These are phyloP conservation scores for Epizoanthus illoricatus DNA, from an alignment of 92 coral and sea anemone genomes.

Conservation along the genomic window DNA sequence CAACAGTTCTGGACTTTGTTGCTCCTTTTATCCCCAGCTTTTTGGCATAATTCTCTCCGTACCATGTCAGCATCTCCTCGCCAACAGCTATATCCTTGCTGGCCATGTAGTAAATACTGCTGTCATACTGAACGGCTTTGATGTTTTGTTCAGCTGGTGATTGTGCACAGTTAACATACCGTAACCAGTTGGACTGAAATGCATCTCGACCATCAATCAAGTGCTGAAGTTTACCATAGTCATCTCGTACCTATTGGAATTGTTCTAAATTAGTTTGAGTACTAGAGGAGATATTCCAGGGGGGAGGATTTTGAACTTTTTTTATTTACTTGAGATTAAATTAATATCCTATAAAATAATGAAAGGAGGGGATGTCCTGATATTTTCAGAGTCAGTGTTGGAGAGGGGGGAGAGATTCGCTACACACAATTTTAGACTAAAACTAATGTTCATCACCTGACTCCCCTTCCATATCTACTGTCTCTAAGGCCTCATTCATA, in stretches of 20 bases:
- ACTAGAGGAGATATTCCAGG: too few species aligned
- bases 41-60: slow-evolving; percentile 77
- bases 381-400: too few species aligned
- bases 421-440: too few species aligned
- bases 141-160: slow-evolving; percentile 78
- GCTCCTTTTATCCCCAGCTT: slow-evolving; percentile 65
- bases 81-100: slow-evolving; percentile 74
- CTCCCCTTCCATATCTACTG: too few species aligned
- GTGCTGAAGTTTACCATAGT: slow-evolving; percentile 76
- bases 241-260: slow-evolving; percentile 75
- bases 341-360: too few species aligned
- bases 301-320: too few species aligned
- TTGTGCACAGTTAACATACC: slow-evolving; percentile 79
- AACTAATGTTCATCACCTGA: too few species aligned
- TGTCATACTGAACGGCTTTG: slow-evolving; percentile 90
- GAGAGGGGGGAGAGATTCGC: too few species aligned
- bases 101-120: slow-evolving; percentile 91
- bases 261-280: not conserved
- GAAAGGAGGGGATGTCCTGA: too few species aligned
- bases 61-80: slow-evolving; percentile 79
- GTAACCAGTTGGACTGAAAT: slow-evolving; percentile 94
- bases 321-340: too few species aligned
- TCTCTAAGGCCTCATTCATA: too few species aligned
- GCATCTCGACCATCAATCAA: slow-evolving; percentile 89
- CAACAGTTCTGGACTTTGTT: slow-evolving; percentile 34